Base-by-base conservation (phyloP, 2,797 vertebrate species). In the Ambastaia sidthimunki region DNA sequence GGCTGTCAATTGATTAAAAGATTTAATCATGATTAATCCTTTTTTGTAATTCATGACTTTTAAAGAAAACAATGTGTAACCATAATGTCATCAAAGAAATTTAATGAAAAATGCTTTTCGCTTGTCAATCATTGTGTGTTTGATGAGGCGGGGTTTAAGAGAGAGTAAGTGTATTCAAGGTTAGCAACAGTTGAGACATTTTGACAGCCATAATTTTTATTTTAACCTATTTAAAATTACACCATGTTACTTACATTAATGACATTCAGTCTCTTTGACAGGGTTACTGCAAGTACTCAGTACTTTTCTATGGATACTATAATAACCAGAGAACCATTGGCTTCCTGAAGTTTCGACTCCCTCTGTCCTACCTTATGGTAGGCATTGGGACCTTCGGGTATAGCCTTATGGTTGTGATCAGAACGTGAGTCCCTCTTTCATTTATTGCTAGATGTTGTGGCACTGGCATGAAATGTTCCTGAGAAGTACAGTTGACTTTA, bases 221-320 rank as follows among this genome's bases (percentile, higher is more conserved):
- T n/a, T n/a, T n/a, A n/a, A n/a, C n/a, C n/a, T n/a, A n/a, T 44
- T 44, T 44, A 10, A 44, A 44, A 7, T 44, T 44, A 44, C 10
- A 44, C 41, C 41, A 44, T 44, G 41, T 44, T 44, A 37, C 34
- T 1, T 37, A 10, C 41, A 44, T 44, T 44, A 44, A 44, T 44
- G 41, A 44, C 41, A 44, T 44, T 44, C 41, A 44, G 41, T 82
- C 81, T 10, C 68, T 73, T 85, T 67, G 81, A 74, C 84, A 99
- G 98, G 98, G 97, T 48, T 98, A 96, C 86, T 96, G 96, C 90
- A 98, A 99, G 85, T 99, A 99, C 83, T 99, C 98, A 0, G 94
- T 96, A 0, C 92, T 99, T 78, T 99, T 99, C 85, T 99, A 99
- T 0, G 98, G 98, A 37, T 99, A 95, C 89, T 99, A 99, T 91